Base-by-base conservation (phyloP, 2,888 invertebrate species). In the Exocentrus adspersus region DNA sequence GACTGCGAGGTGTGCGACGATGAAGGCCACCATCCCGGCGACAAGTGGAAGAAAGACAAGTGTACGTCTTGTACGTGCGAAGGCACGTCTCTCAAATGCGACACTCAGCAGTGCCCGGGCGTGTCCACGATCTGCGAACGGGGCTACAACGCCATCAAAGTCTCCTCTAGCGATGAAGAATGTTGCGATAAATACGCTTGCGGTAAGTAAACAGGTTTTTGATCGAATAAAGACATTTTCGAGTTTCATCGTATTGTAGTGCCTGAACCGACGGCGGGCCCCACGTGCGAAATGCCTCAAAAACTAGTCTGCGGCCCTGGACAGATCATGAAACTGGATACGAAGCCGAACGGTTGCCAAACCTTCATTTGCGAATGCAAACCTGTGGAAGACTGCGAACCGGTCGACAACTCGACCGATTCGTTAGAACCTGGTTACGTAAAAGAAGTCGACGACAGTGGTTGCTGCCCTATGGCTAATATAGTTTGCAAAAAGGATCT, bases 321-420 rank as follows among this genome's bases (percentile, higher is more conserved):
- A 7, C 93, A 94, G 81, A 85, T 87, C 5, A 85, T 89, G 72
- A 92, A 92, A 77, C 83, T 89, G 62, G 88, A 88, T 72, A 87
- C 84, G 0, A 87, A 86, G 24, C 67, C 86, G 0, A 86, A 89
- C 71, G 90, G 89, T 3, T 94, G 94, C 80, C 87, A 87, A 28
- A 88, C 90, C 72, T 92, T 89, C 68, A 86, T 91, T 65, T 94
- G 94, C 75, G 92, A 91, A 83, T 94, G 94, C 76, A 88, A 89
- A 76, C 91, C 92, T 0, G 80, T 84, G 2, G 88, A 88, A 43
- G 89, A 93, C 68, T 94, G 94, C 76, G 87, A 88, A 4, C 77
- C 80, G 0, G 73, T 87, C 1, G 86, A 85, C 56, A 80, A 84
- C 12, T 70, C 73, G 7, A 70, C 70, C 2, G 67, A 68, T 12